A percentile compares a stretch with the other conserved stretches of the same genome.
phyloP scores from a whole-genome alignment of 2,888 invertebrate genomes.

The Cantharis nigra region DNA sequence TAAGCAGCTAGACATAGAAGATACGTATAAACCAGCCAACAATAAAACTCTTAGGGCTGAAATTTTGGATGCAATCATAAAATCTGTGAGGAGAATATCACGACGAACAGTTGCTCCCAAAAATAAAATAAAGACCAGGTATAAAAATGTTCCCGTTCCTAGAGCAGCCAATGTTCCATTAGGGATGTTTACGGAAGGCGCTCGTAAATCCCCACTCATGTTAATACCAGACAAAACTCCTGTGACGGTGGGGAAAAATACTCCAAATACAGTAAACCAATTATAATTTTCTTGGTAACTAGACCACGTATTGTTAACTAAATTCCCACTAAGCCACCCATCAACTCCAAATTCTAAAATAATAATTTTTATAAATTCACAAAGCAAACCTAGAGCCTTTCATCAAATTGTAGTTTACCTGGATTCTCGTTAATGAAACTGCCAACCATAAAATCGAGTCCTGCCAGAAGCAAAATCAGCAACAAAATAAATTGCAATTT shows the following conservation, averaged over 20 bases:
- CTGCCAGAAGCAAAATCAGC: constrained; percentile 83
- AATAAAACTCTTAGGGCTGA: constrained; percentile 81
- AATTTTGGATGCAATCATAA: constrained; percentile 91
- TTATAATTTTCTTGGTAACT: constrained; percentile 78
- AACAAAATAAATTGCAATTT: constrained; percentile 90
- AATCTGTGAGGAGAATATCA: constrained; percentile 72
- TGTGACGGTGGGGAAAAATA: constrained; percentile 97
- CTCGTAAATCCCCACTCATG: constrained; percentile 95
- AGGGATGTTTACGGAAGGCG: constrained; percentile 91
- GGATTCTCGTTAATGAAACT: constrained; percentile 79
- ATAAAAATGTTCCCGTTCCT: constrained; percentile 85
- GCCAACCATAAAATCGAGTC: constrained; percentile 92
- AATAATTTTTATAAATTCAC: background rate
- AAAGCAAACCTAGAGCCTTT: background rate
- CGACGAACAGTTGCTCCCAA: constrained; percentile 87
- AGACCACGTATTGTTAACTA: constrained; percentile 81
- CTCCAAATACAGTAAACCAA: constrained; percentile 96
- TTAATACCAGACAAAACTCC: constrained; percentile 97
- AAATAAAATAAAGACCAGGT: constrained; percentile 87
- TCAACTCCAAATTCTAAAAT: constrained; percentile 76
- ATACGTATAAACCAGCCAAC: constrained; percentile 91
- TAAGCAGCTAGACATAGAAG: constrained; percentile 93
- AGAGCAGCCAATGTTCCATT: constrained; percentile 93
- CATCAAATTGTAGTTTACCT: constrained; percentile 61
- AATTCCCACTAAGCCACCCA: constrained; percentile 82